phyloP scores from a whole-genome alignment of 1,140 invertebrate species.

The Chionoecetes opilio region DNA sequence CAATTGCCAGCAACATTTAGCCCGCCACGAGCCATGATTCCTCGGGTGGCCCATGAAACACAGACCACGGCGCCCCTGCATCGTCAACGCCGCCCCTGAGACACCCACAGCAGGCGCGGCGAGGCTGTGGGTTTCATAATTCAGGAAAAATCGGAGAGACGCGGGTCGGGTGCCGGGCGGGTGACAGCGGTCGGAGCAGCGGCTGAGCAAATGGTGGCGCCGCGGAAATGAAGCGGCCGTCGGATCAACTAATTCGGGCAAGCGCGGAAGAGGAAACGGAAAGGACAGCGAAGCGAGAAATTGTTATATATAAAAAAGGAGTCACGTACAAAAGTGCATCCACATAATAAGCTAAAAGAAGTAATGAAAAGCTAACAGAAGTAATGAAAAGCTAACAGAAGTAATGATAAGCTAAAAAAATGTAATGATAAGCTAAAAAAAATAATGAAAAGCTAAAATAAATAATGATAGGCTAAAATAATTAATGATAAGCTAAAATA shows the following conservation, averaged over 20 bases:
- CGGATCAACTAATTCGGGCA: slow-evolving; percentile 27
- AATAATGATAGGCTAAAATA: not conserved
- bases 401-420: too few relatives aligned
- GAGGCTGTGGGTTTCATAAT: not conserved
- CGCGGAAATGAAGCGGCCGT: not conserved
- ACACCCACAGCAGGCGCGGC: not conserved
- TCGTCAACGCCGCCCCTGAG: not conserved
- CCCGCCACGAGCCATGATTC: not conserved
- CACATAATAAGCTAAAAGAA: too few relatives aligned
- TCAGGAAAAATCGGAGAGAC: not conserved
- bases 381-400: too few relatives aligned
- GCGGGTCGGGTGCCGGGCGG: not conserved
- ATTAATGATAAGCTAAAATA: not conserved
- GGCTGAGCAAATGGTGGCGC: slow-evolving; percentile 3
- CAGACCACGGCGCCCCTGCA: not conserved
- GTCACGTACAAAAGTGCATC: not conserved
- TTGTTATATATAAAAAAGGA: not conserved
- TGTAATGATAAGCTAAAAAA: too few relatives aligned
- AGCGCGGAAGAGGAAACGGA: not conserved
- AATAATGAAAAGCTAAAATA: not conserved
- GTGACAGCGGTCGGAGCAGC: not conserved
- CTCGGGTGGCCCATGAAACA: not conserved
- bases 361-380: too few relatives aligned
- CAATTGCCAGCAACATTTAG: too few relatives aligned
- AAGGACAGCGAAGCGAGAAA: not conserved